A percentile compares a stretch with the other conserved stretches of the same genome.
These are phyloP conservation scores for Meriones unguiculatus DNA, from an alignment of 2,113 vertebrate genomes.

Conservation along the genomic window DNA sequence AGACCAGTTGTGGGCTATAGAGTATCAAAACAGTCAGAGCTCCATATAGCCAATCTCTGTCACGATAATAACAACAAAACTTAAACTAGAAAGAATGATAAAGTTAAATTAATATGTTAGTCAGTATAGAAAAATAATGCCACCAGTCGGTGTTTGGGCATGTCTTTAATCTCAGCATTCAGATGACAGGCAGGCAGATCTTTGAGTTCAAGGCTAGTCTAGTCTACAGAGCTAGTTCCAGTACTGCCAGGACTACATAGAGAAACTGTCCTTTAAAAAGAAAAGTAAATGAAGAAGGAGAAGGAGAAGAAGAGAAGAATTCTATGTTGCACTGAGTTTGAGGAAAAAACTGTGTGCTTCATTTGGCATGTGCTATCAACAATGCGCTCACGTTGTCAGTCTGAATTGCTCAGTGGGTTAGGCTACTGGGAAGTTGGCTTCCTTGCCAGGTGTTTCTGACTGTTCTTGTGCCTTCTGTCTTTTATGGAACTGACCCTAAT, in stretches of 20 bases:
- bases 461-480: slow-evolving; percentile 21
- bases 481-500: slow-evolving; percentile 67
- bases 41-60: not conserved
- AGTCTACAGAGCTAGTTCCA: not conserved
- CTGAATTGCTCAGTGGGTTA: not conserved
- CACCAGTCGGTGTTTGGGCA: not conserved
- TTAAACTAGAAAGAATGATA: not conserved
- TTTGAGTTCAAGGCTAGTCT: not conserved
- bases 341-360: not conserved
- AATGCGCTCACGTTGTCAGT: not conserved
- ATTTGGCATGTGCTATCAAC: not conserved
- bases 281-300: not conserved
- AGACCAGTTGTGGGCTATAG: not conserved
- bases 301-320: not conserved
- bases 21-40: no score
- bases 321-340: slow-evolving; percentile 6
- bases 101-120: not conserved
- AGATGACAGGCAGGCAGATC: not conserved
- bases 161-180: not conserved
- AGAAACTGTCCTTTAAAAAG: not conserved
- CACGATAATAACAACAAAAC: not conserved
- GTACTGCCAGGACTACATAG: not conserved
- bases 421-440: not conserved
- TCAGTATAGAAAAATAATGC: not conserved
- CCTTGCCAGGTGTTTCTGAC: slow-evolving; percentile 24